phyloP scores from a whole-genome alignment of 1,140 invertebrate genomes.

The Cydia splendana region DNA sequence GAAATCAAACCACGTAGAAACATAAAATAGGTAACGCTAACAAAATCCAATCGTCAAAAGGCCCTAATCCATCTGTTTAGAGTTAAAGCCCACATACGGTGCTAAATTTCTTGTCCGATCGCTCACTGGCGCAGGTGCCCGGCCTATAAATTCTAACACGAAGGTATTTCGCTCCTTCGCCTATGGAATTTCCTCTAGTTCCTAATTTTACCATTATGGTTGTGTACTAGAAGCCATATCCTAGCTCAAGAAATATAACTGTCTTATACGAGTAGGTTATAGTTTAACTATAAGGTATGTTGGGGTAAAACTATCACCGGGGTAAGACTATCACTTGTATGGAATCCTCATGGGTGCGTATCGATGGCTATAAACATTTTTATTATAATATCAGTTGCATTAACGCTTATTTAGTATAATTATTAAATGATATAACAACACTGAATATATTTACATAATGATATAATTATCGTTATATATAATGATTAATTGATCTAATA shows the following conservation, averaged over 20 bases:
- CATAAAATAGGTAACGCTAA: not conserved
- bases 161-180: slow-evolving; percentile 23
- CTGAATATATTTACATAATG: too few relatives aligned
- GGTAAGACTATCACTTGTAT: too few relatives aligned
- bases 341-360: too few relatives aligned
- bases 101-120: slow-evolving; percentile 31
- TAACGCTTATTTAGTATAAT: too few relatives aligned
- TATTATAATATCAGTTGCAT: too few relatives aligned
- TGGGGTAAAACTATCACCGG: too few relatives aligned
- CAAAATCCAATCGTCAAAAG: slow-evolving; percentile 21
- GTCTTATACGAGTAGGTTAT: not conserved
- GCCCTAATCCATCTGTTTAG: slow-evolving; percentile 27
- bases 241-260: not conserved
- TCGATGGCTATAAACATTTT: too few relatives aligned
- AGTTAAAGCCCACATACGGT: slow-evolving; percentile 25
- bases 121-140: slow-evolving; percentile 19
- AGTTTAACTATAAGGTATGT: too few relatives aligned
- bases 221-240: not conserved
- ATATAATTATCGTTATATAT: too few relatives aligned
- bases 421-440: too few relatives aligned
- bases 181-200: slow-evolving; percentile 27
- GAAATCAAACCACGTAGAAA: slow-evolving; percentile 16
- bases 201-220: slow-evolving; percentile 25
- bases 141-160: slow-evolving; percentile 29
- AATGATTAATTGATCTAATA: too few relatives aligned